Conservation (phyloP, 2,113 vertebrate genomes). For the Chaetops frenatus region DNA sequence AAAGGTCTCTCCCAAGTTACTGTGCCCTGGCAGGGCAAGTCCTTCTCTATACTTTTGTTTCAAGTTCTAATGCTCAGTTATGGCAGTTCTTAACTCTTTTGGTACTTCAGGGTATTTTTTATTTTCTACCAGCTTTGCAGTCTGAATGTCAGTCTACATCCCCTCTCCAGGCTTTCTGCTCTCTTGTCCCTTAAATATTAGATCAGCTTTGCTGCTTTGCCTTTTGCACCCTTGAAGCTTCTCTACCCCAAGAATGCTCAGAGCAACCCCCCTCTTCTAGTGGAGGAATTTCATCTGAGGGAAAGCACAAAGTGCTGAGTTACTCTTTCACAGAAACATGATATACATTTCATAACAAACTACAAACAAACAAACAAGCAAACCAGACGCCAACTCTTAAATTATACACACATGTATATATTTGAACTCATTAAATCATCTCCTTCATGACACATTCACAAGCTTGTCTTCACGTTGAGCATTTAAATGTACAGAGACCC, state of each 20-base stretch:
- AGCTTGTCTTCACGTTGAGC: neutral
- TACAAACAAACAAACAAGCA: neutral
- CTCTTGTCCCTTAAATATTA: neutral
- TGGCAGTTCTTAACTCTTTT: neutral
- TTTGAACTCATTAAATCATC: constrained; percentile 12
- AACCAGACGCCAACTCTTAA: neutral
- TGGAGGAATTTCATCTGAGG: neutral
- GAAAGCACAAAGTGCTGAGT: neutral
- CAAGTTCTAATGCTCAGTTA: neutral
- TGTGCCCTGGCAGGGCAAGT: neutral
- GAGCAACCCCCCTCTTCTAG: neutral
- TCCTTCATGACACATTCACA: neutral
- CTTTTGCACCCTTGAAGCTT: neutral
- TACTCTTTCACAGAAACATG: neutral
- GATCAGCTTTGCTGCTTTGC: neutral
- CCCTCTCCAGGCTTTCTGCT: neutral
- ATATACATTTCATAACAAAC: neutral
- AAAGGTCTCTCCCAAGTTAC: neutral
- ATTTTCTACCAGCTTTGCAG: neutral
- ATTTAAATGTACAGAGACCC: neutral
- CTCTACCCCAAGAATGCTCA: neutral
- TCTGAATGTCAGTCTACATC: neutral
- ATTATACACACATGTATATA: neutral
- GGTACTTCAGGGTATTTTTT: neutral
- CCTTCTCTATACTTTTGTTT: neutral